A percentile compares a stretch with the other conserved stretches of the same genome.
phyloP scores from a whole-genome alignment of 2,888 invertebrate species.

The Penaeus monodon region DNA sequence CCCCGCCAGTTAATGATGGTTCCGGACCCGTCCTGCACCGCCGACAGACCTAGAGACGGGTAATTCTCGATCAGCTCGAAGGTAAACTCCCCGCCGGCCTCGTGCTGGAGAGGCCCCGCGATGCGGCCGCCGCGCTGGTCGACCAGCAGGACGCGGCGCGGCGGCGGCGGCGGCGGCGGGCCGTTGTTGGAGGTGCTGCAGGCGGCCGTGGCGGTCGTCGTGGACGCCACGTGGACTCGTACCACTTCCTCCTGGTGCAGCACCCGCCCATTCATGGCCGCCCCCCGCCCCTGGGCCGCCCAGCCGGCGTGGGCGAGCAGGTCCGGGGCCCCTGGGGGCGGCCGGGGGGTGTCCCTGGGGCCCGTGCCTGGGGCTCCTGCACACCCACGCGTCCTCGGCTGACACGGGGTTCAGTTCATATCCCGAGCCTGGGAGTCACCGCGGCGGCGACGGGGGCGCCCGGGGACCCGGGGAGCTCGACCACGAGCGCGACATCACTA shows the following conservation, averaged over 20 bases:
- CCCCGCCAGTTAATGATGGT: slow-evolving; percentile 63
- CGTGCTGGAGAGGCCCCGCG: slow-evolving; percentile 54
- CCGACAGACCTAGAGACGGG: slow-evolving; percentile 60
- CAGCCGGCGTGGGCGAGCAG: slow-evolving; percentile 62
- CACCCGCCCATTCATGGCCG: slow-evolving; percentile 63
- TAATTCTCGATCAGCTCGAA: slow-evolving; percentile 63
- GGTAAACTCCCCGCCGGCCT: slow-evolving; percentile 63
- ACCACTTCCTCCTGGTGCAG: slow-evolving; percentile 53
- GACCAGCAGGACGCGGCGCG: slow-evolving; percentile 54
- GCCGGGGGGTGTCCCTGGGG: slow-evolving; percentile 65
- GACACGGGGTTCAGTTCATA: slow-evolving; percentile 54
- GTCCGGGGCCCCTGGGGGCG: slow-evolving; percentile 65
- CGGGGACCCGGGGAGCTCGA: slow-evolving; percentile 36
- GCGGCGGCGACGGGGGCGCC: slow-evolving; percentile 49
- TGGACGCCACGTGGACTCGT: slow-evolving; percentile 50
- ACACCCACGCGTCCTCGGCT: slow-evolving; percentile 60
- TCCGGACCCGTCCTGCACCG: slow-evolving; percentile 62
- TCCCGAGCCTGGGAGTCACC: slow-evolving; percentile 50
- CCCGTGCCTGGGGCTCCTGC: slow-evolving; percentile 64
- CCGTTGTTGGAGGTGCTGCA: slow-evolving; percentile 35
- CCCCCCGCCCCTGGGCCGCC: slow-evolving; percentile 65
- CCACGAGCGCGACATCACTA: slow-evolving; percentile 32
- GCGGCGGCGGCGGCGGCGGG: slow-evolving; percentile 40
- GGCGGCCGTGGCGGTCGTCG: slow-evolving; percentile 47
- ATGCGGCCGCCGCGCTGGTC: slow-evolving; percentile 59